Evolutionary conservation across 1,140 invertebrate genomes (phyloP), one percentile per base, ranked within the genome.

Genomic region (Charaxes varanes): DNA sequence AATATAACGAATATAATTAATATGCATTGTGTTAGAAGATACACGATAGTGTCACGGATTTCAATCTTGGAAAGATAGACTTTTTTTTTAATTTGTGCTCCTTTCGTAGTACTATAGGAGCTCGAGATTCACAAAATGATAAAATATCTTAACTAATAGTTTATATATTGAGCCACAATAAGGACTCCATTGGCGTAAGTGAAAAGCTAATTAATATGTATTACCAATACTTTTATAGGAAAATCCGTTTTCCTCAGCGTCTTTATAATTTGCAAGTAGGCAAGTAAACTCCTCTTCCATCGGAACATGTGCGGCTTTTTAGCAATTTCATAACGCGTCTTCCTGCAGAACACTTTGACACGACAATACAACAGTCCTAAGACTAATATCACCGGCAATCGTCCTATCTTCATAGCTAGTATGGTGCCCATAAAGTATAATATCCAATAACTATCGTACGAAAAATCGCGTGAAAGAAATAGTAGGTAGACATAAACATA

Each of bases 361-460:
- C 28, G 28, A 17, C 28, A 31, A 13, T 31, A 31, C 15, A 31
- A 18, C 7, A 31, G 6, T 1, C 28, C 14, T 17, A 31, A 31
- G 0, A 31, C n/a, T 17, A 16, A 13, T 8, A 31, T 10, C 15
- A 31, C n/a, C 2, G 28, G 28, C 11, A 31, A 2, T 10, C 28
- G 28, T 10, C 28, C 28, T 3, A 31, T 0, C 4, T 18, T 31
- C 28, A 31, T 14, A 5, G 28, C 28, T 7, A 31, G 15, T 2
- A 31, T 17, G n/a, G 1, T 18, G 7, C 28, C 28, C 8, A 31
- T 18, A 3, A 14, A 13, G 4, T 31, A 13, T 2, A 31, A 18
- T 6, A 3, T 2, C 28, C 28, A 31, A 4, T 3, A 1, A 10
- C 2, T 2, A 31, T 13, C 6, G 11, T 16, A 31, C 1, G 4